Evolutionary conservation across 1,140 invertebrate genomes (phyloP).

Genomic region (Procambarus clarkii): DNA sequence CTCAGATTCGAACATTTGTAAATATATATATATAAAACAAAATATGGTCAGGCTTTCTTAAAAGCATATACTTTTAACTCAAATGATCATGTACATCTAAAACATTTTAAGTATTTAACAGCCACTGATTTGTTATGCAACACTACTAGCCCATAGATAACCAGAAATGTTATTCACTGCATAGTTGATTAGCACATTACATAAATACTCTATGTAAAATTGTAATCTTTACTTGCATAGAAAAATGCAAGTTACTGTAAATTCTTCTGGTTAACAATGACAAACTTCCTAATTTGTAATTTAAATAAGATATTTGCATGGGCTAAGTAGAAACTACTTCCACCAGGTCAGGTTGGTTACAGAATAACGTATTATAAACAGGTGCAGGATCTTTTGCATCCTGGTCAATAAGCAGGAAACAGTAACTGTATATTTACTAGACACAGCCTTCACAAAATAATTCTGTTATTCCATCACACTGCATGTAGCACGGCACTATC

Average conservation of each 20-base stretch:
- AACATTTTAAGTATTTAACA: conserved; percentile 3
- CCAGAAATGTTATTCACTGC: background rate
- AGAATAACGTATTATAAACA: background rate
- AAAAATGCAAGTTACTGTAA: background rate
- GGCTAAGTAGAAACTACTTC: background rate
- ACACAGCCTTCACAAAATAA: background rate
- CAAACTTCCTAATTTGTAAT: background rate
- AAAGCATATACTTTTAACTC: background rate
- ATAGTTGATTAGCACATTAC: background rate
- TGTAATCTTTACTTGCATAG: background rate
- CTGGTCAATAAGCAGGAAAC: background rate
- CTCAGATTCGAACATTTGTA: background rate
- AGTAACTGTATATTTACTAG: background rate
- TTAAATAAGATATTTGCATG: background rate
- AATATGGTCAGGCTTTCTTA: background rate
- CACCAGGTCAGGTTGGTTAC: background rate
- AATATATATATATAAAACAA: background rate
- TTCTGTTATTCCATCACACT: too few relatives aligned
- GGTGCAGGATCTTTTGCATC: conserved; percentile 15
- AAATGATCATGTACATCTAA: background rate
- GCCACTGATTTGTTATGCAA: background rate
- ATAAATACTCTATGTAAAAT: background rate
- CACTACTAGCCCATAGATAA: background rate
- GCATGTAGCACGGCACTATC: background rate
- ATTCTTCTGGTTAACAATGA: background rate